Evolutionary conservation across 2,113 vertebrate genomes (phyloP), one percentile per base, ranked within the genome.

Genomic region (Syngnathus typhle): DNA sequence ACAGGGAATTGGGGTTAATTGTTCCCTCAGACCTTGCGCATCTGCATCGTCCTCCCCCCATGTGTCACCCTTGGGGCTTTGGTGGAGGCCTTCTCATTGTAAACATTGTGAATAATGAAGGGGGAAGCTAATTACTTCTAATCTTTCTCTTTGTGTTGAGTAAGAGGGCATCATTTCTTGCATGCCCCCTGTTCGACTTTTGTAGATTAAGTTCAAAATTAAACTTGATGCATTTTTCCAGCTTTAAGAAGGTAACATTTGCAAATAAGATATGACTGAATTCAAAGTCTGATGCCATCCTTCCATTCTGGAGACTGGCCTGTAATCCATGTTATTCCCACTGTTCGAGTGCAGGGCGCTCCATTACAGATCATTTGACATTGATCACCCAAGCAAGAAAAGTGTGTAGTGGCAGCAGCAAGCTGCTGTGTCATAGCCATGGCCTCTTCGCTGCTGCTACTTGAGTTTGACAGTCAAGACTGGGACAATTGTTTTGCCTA

Each of bases 91-190:
- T 84, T 60, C 51, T 74, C 71, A 76, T 74, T 44, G 78, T 81
- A 82, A 84, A 81, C 71, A 80, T 72, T 76, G 65, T 76, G 65
- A 70, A 72, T 83, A 59, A 77, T 63, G 71, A 67, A 71, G 65
- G 67, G 68, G 56, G 71, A 78, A 75, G 63, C 73, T 72, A 72
- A 85, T 83, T 84, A 82, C 65, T 70, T 84, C 75, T 82, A 73
- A 82, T 81, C 80, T 82, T 67, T 68, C 60, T 68, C 60, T 65
- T 71, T 67, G 68, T 27, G 15, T 65, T 13, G 43, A 71, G 51
- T 46, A 51, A 67, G 71, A 63, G 52, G 65, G 55, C 64, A 73
- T 63, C 49, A 54, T 72, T 70, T 73, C 61, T 64, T 16, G 55
- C 69, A 69, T 58, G 51, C 70, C 41, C 60, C 60, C 65, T 32